Evolutionary conservation across 2,113 vertebrate genomes (phyloP).

Genomic region (Oncorhynchus tshawytscha): DNA sequence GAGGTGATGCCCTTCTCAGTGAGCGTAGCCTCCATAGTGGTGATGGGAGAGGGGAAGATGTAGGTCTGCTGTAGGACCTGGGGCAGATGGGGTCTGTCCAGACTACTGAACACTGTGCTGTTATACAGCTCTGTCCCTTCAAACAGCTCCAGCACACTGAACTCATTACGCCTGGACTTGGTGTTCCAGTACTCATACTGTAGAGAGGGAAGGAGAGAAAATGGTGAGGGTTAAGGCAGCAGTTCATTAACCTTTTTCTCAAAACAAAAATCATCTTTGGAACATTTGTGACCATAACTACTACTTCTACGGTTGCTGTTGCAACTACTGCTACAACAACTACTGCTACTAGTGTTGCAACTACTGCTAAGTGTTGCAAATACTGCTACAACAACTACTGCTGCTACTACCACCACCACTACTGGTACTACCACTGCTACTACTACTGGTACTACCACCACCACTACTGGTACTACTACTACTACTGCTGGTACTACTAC

Average conservation of each 20-base stretch:
- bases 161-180: slow-evolving; percentile 91
- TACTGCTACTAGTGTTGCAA: too few species aligned
- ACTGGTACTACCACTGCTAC: too few species aligned
- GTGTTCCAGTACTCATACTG: slow-evolving; percentile 98
- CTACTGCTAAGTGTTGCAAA: too few species aligned
- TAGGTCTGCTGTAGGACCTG: slow-evolving; percentile 97
- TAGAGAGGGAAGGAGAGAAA: not conserved
- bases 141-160: slow-evolving; percentile 91
- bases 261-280: too few species aligned
- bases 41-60: slow-evolving; percentile 94
- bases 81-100: slow-evolving; percentile 88
- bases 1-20: slow-evolving; percentile 98
- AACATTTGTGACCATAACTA: too few species aligned
- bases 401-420: rapidly evolving
- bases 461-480: too few species aligned
- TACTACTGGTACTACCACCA: too few species aligned
- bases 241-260: too few species aligned
- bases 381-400: too few species aligned
- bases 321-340: too few species aligned
- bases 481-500: rapidly evolving
- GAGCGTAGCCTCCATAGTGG: slow-evolving; percentile 92
- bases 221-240: too few species aligned
- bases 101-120: slow-evolving; percentile 94
- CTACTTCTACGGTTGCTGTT: too few species aligned
- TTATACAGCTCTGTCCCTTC: slow-evolving; percentile 97